phyloP scores from a whole-genome alignment of 2,888 invertebrate genomes.

The Drosophila atripex region DNA sequence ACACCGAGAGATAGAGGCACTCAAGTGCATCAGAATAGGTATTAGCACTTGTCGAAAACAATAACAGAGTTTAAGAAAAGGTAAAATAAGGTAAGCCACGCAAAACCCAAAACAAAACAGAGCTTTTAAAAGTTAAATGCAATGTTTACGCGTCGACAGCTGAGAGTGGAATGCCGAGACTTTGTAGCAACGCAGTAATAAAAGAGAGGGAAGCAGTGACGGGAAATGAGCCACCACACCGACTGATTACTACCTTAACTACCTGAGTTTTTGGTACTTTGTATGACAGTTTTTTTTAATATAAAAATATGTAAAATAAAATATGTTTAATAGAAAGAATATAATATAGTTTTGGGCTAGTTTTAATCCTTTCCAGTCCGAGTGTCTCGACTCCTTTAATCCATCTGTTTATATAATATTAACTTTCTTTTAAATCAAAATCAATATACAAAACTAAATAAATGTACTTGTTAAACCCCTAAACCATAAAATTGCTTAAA shows the following conservation, averaged over 20 bases:
- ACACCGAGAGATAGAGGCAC: constrained; percentile 1
- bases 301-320: too few relatives aligned
- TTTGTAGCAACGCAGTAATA: constrained; percentile 14
- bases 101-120: constrained; percentile 41
- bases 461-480: too few relatives aligned
- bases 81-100: constrained; percentile 29
- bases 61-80: constrained; percentile 21
- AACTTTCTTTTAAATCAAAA: too few relatives aligned
- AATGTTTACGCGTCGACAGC: constrained; percentile 30
- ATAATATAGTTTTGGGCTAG: too few relatives aligned
- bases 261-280: not conserved
- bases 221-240: not conserved
- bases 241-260: not conserved
- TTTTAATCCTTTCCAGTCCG: too few relatives aligned
- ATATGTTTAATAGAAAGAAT: too few relatives aligned
- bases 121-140: constrained; percentile 17
- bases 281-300: too few relatives aligned
- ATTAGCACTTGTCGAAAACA: constrained; percentile 18
- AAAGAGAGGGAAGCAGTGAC: not conserved
- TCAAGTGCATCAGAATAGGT: not conserved
- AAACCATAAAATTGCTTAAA: too few relatives aligned
- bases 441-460: too few relatives aligned
- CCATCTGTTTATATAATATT: too few relatives aligned
- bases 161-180: constrained; percentile 29
- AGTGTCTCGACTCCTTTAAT: too few relatives aligned